Conservation (phyloP, 2,113 vertebrate genomes). For the Pseudorasbora parva region DNA sequence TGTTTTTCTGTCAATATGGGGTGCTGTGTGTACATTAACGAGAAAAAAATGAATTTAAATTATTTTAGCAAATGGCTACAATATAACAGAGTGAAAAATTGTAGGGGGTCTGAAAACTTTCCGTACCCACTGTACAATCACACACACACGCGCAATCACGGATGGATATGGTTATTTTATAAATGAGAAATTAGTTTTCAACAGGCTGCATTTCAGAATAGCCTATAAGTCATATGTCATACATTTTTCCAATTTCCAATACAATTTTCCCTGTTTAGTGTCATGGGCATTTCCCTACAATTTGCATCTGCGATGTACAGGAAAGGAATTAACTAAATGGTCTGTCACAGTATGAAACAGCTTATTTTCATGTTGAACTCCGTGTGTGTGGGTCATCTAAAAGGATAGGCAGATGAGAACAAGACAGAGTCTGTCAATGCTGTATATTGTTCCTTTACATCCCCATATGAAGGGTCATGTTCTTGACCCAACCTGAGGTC, state of each 20-base stretch:
- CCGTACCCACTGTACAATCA: too few relatives aligned
- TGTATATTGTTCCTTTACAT: neutral
- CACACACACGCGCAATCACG: too few relatives aligned
- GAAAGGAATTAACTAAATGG: neutral
- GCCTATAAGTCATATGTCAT: neutral
- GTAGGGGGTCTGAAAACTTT: too few relatives aligned
- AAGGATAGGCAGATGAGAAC: neutral
- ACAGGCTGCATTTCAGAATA: neutral
- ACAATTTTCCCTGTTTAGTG: neutral
- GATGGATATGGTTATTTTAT: too few relatives aligned
- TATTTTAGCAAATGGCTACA: too few relatives aligned
- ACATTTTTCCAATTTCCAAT: too few relatives aligned
- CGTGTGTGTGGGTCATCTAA: neutral
- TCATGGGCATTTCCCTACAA: neutral
- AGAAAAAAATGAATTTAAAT: too few relatives aligned
- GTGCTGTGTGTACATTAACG: too few relatives aligned
- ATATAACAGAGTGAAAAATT: too few relatives aligned
- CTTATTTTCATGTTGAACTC: neutral
- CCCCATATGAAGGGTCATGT: neutral
- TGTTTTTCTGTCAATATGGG: too few relatives aligned
- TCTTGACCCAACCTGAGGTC: neutral
- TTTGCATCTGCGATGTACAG: neutral
- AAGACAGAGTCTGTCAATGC: neutral
- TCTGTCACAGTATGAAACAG: neutral
- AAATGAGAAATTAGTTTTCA: too few relatives aligned